Conservation (phyloP, 2,113 vertebrate species). For the Peromyscus polionotus region DNA sequence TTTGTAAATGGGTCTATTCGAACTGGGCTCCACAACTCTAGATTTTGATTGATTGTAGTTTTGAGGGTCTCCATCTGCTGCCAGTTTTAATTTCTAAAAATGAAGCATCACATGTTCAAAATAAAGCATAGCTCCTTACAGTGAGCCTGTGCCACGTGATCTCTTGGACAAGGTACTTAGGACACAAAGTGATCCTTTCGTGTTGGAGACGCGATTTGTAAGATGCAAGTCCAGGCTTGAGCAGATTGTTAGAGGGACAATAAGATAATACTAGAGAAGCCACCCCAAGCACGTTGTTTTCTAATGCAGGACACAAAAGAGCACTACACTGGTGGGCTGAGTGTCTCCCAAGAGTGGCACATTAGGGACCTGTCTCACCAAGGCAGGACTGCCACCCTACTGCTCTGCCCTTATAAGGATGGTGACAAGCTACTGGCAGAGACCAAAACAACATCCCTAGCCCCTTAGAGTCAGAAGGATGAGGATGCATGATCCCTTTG, state of each 20-base stretch:
- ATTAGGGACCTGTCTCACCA: rapidly evolving
- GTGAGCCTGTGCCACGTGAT: background rate
- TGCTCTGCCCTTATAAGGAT: background rate
- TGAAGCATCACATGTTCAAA: background rate
- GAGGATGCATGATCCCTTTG: background rate
- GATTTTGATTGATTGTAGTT: background rate
- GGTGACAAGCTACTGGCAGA: background rate
- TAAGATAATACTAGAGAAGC: no score
- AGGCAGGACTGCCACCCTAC: no score
- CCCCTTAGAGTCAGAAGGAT: background rate
- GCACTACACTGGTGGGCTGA: rapidly evolving
- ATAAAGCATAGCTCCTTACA: background rate
- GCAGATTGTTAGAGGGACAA: background rate
- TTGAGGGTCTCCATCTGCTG: background rate
- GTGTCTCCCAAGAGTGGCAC: rapidly evolving
- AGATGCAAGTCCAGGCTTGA: background rate
- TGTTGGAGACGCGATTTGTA: background rate
- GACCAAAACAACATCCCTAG: rapidly evolving
- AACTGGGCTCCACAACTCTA: background rate
- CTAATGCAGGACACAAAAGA: background rate
- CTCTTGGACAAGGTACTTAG: rapidly evolving
- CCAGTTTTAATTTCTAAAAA: background rate
- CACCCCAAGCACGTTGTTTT: rapidly evolving
- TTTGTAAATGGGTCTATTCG: background rate
- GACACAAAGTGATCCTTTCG: background rate